A percentile compares a stretch with the other conserved stretches of the same genome.
phyloP scores from a whole-genome alignment of 2,113 vertebrate species.

The Crotalus tigris region DNA sequence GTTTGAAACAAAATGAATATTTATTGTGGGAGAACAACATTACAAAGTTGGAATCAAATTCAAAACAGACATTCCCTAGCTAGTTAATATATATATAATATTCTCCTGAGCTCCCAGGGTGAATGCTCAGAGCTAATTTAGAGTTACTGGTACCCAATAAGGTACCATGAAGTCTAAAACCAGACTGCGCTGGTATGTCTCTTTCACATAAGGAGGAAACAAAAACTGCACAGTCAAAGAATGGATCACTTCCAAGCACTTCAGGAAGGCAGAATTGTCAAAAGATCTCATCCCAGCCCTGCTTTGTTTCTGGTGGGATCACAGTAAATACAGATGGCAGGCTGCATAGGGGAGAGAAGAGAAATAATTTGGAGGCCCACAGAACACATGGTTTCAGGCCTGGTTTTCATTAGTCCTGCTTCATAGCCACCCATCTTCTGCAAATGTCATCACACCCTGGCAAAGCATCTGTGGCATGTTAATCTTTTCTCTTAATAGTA shows the following conservation, averaged over 20 bases:
- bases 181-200: neutral
- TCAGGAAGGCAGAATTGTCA: slow-evolving; percentile 46
- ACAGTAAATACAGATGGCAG: slow-evolving; percentile 64
- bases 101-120: neutral
- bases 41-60: neutral
- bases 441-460: slow-evolving; percentile 71
- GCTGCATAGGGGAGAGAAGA: slow-evolving; percentile 44
- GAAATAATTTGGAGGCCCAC: slow-evolving; percentile 59
- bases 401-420: slow-evolving; percentile 74
- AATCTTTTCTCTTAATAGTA: slow-evolving; percentile 63
- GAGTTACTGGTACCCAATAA: slow-evolving; percentile 44
- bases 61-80: slow-evolving; percentile 39
- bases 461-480: slow-evolving; percentile 62
- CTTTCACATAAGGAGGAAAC: slow-evolving; percentile 50
- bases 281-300: slow-evolving; percentile 43
- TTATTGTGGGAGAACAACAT: slow-evolving; percentile 34
- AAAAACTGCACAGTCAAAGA: slow-evolving; percentile 27
- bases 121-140: slow-evolving; percentile 8
- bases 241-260: slow-evolving; percentile 35
- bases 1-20: slow-evolving; percentile 54
- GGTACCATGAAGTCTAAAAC: neutral
- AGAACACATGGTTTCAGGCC: slow-evolving; percentile 58
- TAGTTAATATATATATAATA: neutral
- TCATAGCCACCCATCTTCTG: slow-evolving; percentile 71
- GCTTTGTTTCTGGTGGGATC: slow-evolving; percentile 66